Evolutionary conservation across 2,113 vertebrate genomes (phyloP), one percentile per base, ranked within the genome.

Genomic region (Leptobrachium leishanense): DNA sequence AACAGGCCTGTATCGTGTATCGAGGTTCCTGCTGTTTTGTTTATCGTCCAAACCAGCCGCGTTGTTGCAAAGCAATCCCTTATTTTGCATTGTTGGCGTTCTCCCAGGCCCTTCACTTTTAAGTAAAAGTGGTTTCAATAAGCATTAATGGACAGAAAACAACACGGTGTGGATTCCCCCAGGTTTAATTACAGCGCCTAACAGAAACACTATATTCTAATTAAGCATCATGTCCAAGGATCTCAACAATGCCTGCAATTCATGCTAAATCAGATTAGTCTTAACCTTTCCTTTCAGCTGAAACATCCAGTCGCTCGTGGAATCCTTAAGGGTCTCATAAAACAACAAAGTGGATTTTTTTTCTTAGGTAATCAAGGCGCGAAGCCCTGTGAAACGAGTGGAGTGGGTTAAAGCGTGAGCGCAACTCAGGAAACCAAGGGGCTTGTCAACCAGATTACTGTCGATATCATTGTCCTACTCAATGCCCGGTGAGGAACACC

Each of bases 191-290:
- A 83, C 75, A 59, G 31, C 69, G 84, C 87, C 79, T 77, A 79
- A 59, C 8, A 70, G 76, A 68, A 59, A 73, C 81, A 46, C 50
- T 2, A 0, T 7, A 31, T 81, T 85, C 80, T 84, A 77, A 73
- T 40, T 73, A 72, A 57, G 71, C 65, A 84, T 81, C 70, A 54
- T 5, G 44, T 40, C 72, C 74, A 79, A 69, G 57, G 31, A 82
- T 82, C 84, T 79, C 72, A 87, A 82, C 76, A 83, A 84, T 69
- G 82, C 79, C 85, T 83, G 82, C 81, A 83, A 84, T 82, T 88
- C 82, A 69, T 82, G 81, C 75, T 75, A 69, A 3, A 69, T 72
- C 71, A 84, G 71, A 83, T 72, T 64, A 50, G 74, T 64, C 82
- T 74, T 81, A 82, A 87, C 82, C 85, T 88, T 82, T 82, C 77